Percentiles rank a stretch among this genome's conserved stretches.
Conservation (phyloP, 1,140 invertebrate species). For the Cydia strobilella region DNA sequence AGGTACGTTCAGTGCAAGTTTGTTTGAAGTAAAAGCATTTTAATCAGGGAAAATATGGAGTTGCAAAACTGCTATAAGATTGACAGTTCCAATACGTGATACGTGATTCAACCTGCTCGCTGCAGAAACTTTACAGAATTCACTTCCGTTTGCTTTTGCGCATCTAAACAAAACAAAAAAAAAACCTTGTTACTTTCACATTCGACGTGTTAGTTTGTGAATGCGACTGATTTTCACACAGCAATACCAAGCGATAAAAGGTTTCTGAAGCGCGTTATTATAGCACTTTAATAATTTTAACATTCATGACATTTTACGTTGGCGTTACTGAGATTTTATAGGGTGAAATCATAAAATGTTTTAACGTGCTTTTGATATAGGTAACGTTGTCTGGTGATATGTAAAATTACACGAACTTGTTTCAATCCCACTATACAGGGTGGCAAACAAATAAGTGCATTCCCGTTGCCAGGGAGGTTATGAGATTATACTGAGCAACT, state of each 20-base stretch:
- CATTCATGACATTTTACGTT: not conserved
- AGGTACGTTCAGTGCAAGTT: not conserved
- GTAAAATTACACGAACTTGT: not conserved
- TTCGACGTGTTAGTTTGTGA: not conserved
- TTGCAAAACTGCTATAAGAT: conserved; percentile 38
- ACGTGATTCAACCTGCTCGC: conserved; percentile 21
- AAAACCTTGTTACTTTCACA: not conserved
- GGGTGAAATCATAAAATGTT: not conserved
- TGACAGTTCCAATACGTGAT: conserved; percentile 32
- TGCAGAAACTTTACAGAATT: conserved; percentile 12
- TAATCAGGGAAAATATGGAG: conserved; percentile 17
- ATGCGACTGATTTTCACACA: conserved; percentile 8
- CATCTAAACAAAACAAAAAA: conserved; percentile 2
- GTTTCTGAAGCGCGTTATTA: not conserved
- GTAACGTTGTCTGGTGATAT: too few species aligned
- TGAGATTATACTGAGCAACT: too few species aligned
- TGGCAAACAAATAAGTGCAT: too few species aligned
- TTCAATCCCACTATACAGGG: too few species aligned
- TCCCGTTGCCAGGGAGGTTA: too few species aligned
- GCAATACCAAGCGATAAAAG: not conserved
- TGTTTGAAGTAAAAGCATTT: conserved; percentile 10
- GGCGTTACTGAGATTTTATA: not conserved
- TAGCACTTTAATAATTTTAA: not conserved
- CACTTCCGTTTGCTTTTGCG: conserved; percentile 24
- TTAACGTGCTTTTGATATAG: not conserved